Conservation (phyloP, 2,797 vertebrate genomes). For the Lithobates pipiens region DNA sequence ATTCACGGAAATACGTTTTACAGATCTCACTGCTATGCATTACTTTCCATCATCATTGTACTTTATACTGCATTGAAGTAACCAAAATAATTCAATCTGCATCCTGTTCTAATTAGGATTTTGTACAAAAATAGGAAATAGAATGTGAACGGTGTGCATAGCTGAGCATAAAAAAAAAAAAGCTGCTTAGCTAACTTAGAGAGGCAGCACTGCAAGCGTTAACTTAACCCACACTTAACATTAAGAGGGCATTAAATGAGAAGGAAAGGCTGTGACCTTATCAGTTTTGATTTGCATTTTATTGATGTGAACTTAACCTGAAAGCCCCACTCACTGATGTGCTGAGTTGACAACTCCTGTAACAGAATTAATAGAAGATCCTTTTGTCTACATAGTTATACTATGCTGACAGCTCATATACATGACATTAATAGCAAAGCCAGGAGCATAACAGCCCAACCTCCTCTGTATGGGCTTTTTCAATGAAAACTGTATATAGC, state of each 20-base stretch:
- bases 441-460: conserved; percentile 11
- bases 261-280: neutral
- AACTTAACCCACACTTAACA: neutral
- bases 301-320: conserved; percentile 39
- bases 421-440: neutral
- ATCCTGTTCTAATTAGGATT: too few relatives aligned
- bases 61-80: too few relatives aligned
- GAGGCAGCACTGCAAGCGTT: neutral
- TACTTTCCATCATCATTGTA: too few relatives aligned
- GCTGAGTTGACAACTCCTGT: conserved; percentile 26
- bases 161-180: too few relatives aligned
- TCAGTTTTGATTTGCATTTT: conserved; percentile 15
- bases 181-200: neutral
- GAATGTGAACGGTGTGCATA: too few relatives aligned
- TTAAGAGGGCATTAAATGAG: neutral
- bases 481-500: conserved; percentile 41
- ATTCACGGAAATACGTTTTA: too few relatives aligned
- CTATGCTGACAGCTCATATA: conserved; percentile 23
- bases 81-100: too few relatives aligned
- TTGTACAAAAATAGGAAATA: too few relatives aligned
- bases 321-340: conserved; percentile 9
- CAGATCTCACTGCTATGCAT: too few relatives aligned
- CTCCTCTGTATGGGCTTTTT: conserved; percentile 15
- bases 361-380: neutral
- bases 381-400: conserved; percentile 16